phyloP scores from a whole-genome alignment of 1,140 invertebrate genomes.

The Drosophila nasuta region DNA sequence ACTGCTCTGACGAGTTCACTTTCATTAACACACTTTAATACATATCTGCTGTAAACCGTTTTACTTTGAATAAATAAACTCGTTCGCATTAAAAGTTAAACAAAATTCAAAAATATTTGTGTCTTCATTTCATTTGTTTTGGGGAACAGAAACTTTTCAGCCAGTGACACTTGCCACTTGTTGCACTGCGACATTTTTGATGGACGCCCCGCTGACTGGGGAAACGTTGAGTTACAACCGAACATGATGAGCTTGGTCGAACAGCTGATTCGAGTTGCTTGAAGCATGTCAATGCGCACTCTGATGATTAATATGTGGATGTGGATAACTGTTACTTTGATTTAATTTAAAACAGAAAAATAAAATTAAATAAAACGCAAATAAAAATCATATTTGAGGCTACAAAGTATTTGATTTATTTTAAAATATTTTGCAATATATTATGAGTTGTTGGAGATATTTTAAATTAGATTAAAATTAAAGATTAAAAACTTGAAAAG shows the following conservation, averaged over 20 bases:
- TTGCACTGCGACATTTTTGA: conserved; percentile 19
- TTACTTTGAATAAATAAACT: background rate
- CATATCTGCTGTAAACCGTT: background rate
- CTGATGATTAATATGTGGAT: too few relatives aligned
- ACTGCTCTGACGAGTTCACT: background rate
- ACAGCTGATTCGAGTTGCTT: conserved; percentile 1
- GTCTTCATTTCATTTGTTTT: background rate
- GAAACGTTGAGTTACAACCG: background rate
- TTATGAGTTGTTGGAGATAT: too few relatives aligned
- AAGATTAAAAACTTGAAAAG: too few relatives aligned
- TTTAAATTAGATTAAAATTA: too few relatives aligned
- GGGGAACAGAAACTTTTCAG: conserved; percentile 1
- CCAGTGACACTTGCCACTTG: conserved; percentile 9
- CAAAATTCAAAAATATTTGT: background rate
- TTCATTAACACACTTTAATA: background rate
- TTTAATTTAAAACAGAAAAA: background rate
- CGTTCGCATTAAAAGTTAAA: background rate
- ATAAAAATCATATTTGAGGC: background rate
- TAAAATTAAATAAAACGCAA: background rate
- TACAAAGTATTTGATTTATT: too few relatives aligned
- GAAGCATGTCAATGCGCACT: background rate
- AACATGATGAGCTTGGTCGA: background rate
- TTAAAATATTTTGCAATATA: too few relatives aligned
- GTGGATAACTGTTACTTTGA: background rate
- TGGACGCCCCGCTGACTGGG: conserved; percentile 1